Evolutionary conservation across 1,140 invertebrate species (phyloP).

Genomic region (Bombus vancouverensis): DNA sequence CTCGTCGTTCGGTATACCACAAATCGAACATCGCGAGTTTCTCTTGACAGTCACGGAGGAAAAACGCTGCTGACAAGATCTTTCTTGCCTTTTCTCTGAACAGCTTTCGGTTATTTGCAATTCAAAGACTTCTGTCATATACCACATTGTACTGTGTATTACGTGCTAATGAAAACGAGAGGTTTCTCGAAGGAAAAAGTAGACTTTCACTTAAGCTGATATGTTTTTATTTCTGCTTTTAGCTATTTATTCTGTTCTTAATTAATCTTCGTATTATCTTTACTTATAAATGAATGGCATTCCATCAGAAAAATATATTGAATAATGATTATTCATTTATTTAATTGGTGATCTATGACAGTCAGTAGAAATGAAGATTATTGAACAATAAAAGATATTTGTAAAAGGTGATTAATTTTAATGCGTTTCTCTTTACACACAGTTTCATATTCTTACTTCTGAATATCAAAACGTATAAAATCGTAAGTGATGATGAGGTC

Average conservation of each 20-base stretch:
- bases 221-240: not conserved
- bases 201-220: slow-evolving; percentile 26
- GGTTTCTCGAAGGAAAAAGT: slow-evolving; percentile 28
- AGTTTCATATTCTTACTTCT: not conserved
- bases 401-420: no score
- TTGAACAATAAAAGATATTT: no score
- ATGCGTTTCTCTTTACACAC: no score
- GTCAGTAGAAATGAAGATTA: no score
- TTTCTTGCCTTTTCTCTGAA: slow-evolving; percentile 6
- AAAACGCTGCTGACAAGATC: slow-evolving; percentile 5
- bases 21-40: slow-evolving; percentile 9
- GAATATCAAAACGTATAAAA: not conserved
- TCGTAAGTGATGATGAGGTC: no score
- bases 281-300: no score
- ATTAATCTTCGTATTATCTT: not conserved
- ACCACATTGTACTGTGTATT: not conserved
- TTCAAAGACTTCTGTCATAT: slow-evolving; percentile 29
- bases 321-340: not conserved
- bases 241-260: not conserved
- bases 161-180: slow-evolving; percentile 35
- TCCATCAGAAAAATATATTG: no score
- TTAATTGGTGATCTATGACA: not conserved
- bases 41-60: not conserved
- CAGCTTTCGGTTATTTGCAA: slow-evolving; percentile 29
- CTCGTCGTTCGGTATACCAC: not conserved